A percentile compares a stretch with the other conserved stretches of the same genome.
phyloP scores from a whole-genome alignment of 2,888 invertebrate genomes.

The Buathra laborator region DNA sequence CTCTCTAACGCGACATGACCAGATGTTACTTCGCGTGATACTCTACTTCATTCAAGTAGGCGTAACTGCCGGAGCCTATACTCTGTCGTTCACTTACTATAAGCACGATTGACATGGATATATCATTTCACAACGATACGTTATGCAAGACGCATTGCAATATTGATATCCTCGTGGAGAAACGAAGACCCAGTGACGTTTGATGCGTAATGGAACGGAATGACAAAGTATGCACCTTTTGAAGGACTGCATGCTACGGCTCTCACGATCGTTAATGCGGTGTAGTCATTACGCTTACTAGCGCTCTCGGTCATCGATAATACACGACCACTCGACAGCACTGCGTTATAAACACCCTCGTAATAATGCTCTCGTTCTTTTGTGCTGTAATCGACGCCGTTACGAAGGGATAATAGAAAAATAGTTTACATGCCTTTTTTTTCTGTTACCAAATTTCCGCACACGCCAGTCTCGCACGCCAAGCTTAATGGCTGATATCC shows the following conservation, averaged over 20 bases:
- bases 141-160: constrained; percentile 22
- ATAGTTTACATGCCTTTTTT: too few species aligned
- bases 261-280: constrained; percentile 34
- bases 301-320: constrained; percentile 5
- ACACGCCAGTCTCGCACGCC: too few species aligned
- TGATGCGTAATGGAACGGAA: constrained; percentile 23
- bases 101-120: constrained; percentile 29
- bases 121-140: background rate
- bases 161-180: constrained; percentile 11
- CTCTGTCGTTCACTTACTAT: constrained; percentile 32
- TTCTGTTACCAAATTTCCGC: too few species aligned
- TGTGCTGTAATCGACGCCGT: background rate
- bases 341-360: background rate
- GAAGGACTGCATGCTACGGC: background rate
- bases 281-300: constrained; percentile 6
- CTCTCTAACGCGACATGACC: constrained; percentile 19
- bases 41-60: constrained; percentile 40
- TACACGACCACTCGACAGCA: background rate
- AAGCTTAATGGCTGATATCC: too few species aligned
- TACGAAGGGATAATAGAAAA: background rate
- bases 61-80: constrained; percentile 29
- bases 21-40: constrained; percentile 41
- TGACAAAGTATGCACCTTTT: constrained; percentile 27
- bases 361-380: constrained; percentile 1
- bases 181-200: background rate